phyloP scores from a whole-genome alignment of 2,888 invertebrate genomes.

The Tridacna gigas region DNA sequence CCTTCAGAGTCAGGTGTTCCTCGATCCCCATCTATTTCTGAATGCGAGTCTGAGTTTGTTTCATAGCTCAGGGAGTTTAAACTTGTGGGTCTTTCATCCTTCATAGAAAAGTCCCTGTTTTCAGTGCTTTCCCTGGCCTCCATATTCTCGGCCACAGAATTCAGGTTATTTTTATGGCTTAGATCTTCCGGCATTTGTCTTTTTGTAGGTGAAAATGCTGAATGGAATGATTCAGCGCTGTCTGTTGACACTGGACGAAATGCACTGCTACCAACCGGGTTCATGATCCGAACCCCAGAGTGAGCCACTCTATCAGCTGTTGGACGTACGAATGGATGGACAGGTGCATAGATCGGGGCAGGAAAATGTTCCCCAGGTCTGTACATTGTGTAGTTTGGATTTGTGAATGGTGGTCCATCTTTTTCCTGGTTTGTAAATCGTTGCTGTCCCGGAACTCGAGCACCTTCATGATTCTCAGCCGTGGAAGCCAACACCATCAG shows the following conservation, averaged over 20 bases:
- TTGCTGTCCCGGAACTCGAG: slow-evolving; percentile 69
- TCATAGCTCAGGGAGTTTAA: slow-evolving; percentile 76
- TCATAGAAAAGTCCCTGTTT: slow-evolving; percentile 59
- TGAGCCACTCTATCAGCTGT: slow-evolving; percentile 73
- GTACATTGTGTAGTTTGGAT: slow-evolving; percentile 77
- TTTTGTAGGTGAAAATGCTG: slow-evolving; percentile 81
- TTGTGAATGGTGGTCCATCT: slow-evolving; percentile 73
- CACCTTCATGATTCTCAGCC: slow-evolving; percentile 78
- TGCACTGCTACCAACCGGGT: slow-evolving; percentile 75
- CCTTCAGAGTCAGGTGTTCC: slow-evolving; percentile 81
- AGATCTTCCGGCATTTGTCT: slow-evolving; percentile 73
- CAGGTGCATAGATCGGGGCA: slow-evolving; percentile 79
- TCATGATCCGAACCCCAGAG: slow-evolving; percentile 73
- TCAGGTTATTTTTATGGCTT: slow-evolving; percentile 50
- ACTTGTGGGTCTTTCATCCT: slow-evolving; percentile 80
- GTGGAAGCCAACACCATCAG: slow-evolving; percentile 82
- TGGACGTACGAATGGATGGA: slow-evolving; percentile 77
- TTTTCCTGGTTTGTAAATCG: slow-evolving; percentile 74
- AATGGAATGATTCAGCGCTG: slow-evolving; percentile 75
- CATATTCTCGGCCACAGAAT: slow-evolving; percentile 38
- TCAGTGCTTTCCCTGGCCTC: slow-evolving; percentile 60
- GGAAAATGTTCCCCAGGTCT: slow-evolving; percentile 80
- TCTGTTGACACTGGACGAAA: slow-evolving; percentile 78
- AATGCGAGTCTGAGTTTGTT: slow-evolving; percentile 78
- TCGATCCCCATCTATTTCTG: slow-evolving; percentile 76